Percentiles rank a stretch among this genome's conserved stretches.
These are phyloP conservation scores for Rhegmatorhina hoffmannsi DNA, from an alignment of 2,113 vertebrate species.

Conservation along the genomic window DNA sequence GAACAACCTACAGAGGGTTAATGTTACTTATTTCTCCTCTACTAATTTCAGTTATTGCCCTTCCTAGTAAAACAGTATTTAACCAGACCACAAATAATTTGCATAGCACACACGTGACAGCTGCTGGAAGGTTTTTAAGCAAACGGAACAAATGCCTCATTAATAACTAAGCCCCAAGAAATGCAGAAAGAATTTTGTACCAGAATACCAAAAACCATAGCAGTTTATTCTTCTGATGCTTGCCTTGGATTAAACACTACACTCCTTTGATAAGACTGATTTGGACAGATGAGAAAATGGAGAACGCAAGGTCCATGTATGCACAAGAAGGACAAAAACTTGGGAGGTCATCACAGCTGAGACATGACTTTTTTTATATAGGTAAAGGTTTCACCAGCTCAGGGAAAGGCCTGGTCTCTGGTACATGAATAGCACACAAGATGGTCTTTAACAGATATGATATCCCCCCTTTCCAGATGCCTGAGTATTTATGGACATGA, in stretches of 20 bases:
- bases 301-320: neutral
- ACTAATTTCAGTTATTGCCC: constrained; percentile 29
- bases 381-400: neutral
- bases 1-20: constrained; percentile 37
- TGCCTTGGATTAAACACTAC: neutral
- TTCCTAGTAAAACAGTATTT: constrained; percentile 37
- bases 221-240: neutral
- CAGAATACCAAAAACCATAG: neutral
- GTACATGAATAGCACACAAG: neutral
- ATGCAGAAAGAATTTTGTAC: constrained; percentile 25
- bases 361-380: neutral
- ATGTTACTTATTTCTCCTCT: neutral
- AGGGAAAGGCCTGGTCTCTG: neutral
- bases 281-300: neutral
- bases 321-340: neutral
- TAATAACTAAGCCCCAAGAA: constrained; percentile 56
- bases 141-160: constrained; percentile 46
- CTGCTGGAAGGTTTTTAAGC: constrained; percentile 36
- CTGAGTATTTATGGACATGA: neutral
- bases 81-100: constrained; percentile 50
- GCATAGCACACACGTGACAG: constrained; percentile 9
- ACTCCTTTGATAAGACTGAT: neutral
- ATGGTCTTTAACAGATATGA: neutral
- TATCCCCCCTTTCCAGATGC: neutral
- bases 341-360: neutral